Evolutionary conservation across 1,140 invertebrate species (phyloP), one percentile per base, ranked within the genome.

Genomic region (Bombus soroeensis): DNA sequence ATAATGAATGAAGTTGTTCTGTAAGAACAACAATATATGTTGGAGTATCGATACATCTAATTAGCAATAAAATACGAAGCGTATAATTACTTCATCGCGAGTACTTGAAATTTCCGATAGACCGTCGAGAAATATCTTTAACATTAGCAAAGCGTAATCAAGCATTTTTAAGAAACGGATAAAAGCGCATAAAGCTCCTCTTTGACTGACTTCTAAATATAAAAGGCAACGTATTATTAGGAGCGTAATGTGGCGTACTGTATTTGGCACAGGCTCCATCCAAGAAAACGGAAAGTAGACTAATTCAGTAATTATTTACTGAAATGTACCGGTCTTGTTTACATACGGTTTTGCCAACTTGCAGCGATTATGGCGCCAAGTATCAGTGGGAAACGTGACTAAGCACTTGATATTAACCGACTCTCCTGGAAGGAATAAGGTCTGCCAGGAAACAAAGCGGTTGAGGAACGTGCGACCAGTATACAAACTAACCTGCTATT

Each of bases 361-460:
- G 85, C 64, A 37, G 68, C 57, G 71, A 74, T 84, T 75, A 88
- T 87, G 80, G 85, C 73, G 53, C 53, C 88, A 62, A 84, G 77
- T 83, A 77, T 89, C 85, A 87, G 71, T 28, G 74, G 64, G 12
- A 72, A 88, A 89, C 88, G 85, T 86, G 80, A 85, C 75, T 53
- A 32, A 82, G 43, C 64, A 18, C 43, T 18, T n/a, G 70, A 84
- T 75, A 81, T 78, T 43, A 66, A 4, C 32, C 53, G n/a, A 53
- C 41, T 64, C 80, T 83, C 34, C 39, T 72, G n/a, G 62, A 83
- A 89, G 57, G 39, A 66, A 66, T 32, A 25, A 25, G 62, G 68
- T 81, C 28, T 43, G 81, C 18, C 22, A 12, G 43, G n/a, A 73
- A 85, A 80, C 77, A 85, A 85, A 81, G 34, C 57, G 9, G 32